Conservation (phyloP, 1,140 invertebrate genomes). For the Drosophila subobscura region DNA sequence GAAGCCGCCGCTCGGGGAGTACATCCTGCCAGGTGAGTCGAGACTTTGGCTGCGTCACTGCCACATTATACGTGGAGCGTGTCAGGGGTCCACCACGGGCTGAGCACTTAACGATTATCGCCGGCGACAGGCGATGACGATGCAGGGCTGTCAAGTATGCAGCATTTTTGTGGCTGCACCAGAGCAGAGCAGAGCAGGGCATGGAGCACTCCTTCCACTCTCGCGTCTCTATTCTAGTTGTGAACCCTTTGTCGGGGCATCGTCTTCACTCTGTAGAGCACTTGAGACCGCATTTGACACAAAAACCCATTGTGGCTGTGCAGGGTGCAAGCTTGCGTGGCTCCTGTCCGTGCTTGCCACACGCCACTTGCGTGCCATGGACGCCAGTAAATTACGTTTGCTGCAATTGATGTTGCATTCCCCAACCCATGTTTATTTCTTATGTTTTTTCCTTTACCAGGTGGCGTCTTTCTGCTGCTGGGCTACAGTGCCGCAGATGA, state of each 20-base stretch:
- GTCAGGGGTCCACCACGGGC: conserved; percentile 44
- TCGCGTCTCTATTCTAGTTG: conserved; percentile 13
- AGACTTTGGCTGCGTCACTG: neutral
- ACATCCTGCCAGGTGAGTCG: conserved; percentile 79
- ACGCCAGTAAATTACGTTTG: conserved; percentile 65
- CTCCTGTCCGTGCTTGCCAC: conserved; percentile 41
- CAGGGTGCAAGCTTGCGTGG: conserved; percentile 33
- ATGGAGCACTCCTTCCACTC: neutral
- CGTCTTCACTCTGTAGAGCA: conserved; percentile 27
- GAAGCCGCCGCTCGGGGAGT: conserved; percentile 91
- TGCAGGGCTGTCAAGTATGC: conserved; percentile 47
- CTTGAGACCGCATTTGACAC: conserved; percentile 36
- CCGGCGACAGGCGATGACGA: conserved; percentile 66
- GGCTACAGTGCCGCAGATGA: conserved; percentile 95
- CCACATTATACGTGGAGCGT: conserved; percentile 20
- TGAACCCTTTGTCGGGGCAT: conserved; percentile 26
- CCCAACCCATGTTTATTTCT: neutral
- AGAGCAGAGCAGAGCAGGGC: neutral
- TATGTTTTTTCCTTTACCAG: conserved; percentile 82
- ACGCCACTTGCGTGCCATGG: conserved; percentile 44
- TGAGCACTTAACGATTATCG: conserved; percentile 69
- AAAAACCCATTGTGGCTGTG: conserved; percentile 33
- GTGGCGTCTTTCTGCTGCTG: conserved; percentile 93
- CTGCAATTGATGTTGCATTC: conserved; percentile 63
- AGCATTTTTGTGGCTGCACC: conserved; percentile 34